phyloP scores from a whole-genome alignment of 2,888 invertebrate species.

The Chrysolina haemoptera region DNA sequence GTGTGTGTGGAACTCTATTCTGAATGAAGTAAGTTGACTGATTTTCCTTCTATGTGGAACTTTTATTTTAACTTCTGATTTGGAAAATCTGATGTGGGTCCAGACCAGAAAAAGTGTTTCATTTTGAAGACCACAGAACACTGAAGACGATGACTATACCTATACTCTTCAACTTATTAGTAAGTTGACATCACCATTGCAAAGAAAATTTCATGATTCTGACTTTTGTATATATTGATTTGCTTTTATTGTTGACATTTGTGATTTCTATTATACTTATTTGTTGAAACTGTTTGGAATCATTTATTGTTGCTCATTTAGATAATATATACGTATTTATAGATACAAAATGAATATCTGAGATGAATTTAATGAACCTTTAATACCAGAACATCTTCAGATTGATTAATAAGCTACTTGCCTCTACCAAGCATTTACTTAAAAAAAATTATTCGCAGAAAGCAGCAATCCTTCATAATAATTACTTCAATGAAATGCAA shows the following conservation, averaged over 20 bases:
- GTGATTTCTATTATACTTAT: constrained; percentile 19
- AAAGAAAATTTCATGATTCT: constrained; percentile 1
- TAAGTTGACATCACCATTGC: constrained; percentile 14
- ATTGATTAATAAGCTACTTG: neutral
- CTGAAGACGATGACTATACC: neutral
- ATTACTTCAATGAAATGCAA: too few species aligned
- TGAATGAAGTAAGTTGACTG: constrained; percentile 13
- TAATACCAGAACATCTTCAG: neutral
- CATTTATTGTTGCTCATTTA: neutral
- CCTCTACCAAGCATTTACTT: too few species aligned
- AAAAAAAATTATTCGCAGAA: too few species aligned
- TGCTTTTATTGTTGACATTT: constrained; percentile 17
- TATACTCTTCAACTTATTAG: constrained; percentile 6
- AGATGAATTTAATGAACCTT: neutral
- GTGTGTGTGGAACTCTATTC: constrained; percentile 3
- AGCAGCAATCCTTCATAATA: too few species aligned
- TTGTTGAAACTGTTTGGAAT: constrained; percentile 14
- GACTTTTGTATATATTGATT: constrained; percentile 14
- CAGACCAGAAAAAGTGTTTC: constrained; percentile 7
- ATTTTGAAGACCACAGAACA: constrained; percentile 1
- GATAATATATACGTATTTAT: neutral
- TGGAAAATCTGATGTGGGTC: constrained; percentile 10
- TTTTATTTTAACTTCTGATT: neutral
- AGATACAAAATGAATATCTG: neutral
- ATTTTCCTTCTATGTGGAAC: constrained; percentile 7